These are phyloP conservation scores for Lepidocolaptes lacrymiger DNA, from an alignment of 2,797 vertebrate genomes.

Conservation along the genomic window DNA sequence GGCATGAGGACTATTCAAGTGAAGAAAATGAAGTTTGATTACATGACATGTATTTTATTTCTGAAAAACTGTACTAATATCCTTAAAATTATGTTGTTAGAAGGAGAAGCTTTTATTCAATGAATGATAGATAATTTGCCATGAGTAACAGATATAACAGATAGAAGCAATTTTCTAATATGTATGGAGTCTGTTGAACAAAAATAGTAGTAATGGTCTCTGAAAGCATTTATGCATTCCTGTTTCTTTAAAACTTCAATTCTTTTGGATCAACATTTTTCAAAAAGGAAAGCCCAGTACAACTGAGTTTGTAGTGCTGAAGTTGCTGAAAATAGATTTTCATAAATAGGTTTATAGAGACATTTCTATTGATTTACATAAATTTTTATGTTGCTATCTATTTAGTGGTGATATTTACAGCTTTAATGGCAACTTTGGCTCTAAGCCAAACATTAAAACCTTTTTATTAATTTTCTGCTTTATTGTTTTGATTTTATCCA, in stretches of 20 bases:
- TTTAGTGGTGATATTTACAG: slow-evolving; percentile 67
- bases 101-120: background rate
- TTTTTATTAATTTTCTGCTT: slow-evolving; percentile 24
- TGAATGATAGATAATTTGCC: background rate
- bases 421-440: slow-evolving; percentile 72
- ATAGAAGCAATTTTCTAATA: background rate
- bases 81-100: background rate
- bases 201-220: background rate
- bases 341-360: slow-evolving; percentile 19
- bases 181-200: background rate
- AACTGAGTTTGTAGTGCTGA: background rate
- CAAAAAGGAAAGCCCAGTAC: background rate
- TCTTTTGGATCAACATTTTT: background rate
- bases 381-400: slow-evolving; percentile 51
- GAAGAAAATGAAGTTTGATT: slow-evolving; percentile 28
- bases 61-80: background rate
- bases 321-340: slow-evolving; percentile 26
- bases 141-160: background rate
- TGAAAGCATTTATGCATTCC: background rate
- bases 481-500: slow-evolving; percentile 36
- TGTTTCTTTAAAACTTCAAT: background rate
- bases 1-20: background rate
- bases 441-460: slow-evolving; percentile 52
- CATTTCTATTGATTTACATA: slow-evolving; percentile 48
- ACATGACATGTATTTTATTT: slow-evolving; percentile 9